These are phyloP conservation scores for Ditylenchus dipsaci DNA, from an alignment of 1,140 invertebrate genomes.

Conservation along the genomic window DNA sequence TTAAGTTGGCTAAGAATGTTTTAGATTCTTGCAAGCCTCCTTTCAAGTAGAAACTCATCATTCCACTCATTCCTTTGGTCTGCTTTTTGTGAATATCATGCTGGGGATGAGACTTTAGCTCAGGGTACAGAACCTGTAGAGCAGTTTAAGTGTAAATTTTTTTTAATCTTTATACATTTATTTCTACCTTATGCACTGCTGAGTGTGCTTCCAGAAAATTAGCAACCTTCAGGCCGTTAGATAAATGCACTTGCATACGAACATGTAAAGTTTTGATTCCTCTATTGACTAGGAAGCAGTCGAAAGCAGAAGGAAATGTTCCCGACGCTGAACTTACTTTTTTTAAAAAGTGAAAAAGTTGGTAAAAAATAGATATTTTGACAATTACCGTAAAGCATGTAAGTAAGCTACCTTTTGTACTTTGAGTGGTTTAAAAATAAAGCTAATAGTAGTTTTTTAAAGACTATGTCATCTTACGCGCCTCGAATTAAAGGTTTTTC, in stretches of 20 bases:
- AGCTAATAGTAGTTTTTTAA: too few relatives aligned
- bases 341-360: conserved; percentile 9
- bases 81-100: conserved; percentile 77
- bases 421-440: not conserved
- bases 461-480: too few relatives aligned
- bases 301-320: conserved; percentile 88
- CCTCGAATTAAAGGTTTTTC: not conserved
- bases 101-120: conserved; percentile 83
- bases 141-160: not conserved
- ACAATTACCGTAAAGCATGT: not conserved
- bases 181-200: conserved; percentile 70
- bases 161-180: not conserved
- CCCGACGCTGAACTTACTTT: too few relatives aligned
- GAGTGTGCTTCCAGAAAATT: conserved; percentile 69
- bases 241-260: conserved; percentile 82
- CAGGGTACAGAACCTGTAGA: conserved; percentile 67
- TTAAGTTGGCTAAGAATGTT: conserved; percentile 67
- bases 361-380: not conserved
- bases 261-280: conserved; percentile 87
- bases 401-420: not conserved
- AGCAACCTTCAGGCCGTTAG: conserved; percentile 73
- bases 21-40: conserved; percentile 68
- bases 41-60: conserved; percentile 81
- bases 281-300: conserved; percentile 86
- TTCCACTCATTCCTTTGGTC: conserved; percentile 66